A percentile compares a stretch with the other conserved stretches of the same genome.
phyloP scores from a whole-genome alignment of 2,888 invertebrate species.

The Crepidodera aurea region DNA sequence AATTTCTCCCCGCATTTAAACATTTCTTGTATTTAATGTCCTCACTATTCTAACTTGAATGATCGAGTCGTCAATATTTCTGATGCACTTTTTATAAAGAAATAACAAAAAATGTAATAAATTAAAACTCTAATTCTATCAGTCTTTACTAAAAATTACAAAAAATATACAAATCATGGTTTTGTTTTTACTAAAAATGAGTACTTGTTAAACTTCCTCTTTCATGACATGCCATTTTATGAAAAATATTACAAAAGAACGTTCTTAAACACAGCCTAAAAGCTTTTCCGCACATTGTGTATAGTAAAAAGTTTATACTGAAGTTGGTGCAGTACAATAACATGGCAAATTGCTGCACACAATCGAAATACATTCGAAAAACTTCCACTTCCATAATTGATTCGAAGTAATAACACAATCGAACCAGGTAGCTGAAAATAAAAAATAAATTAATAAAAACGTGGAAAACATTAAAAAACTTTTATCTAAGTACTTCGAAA shows the following conservation, averaged over 20 bases:
- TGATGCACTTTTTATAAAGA: no score
- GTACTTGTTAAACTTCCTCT: neutral
- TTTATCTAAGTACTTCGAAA: no score
- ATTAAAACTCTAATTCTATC: no score
- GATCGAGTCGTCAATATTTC: no score
- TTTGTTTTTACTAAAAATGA: neutral
- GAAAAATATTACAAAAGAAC: constrained; percentile 27
- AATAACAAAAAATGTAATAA: no score
- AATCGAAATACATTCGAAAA: constrained; percentile 60
- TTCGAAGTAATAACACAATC: constrained; percentile 64
- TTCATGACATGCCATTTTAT: constrained; percentile 14
- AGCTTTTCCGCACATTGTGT: constrained; percentile 69
- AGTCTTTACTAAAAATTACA: no score
- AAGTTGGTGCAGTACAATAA: constrained; percentile 72
- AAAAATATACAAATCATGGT: no score
- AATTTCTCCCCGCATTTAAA: no score
- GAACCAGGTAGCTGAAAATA: constrained; percentile 65
- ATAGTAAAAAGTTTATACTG: constrained; percentile 70
- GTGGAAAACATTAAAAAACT: no score
- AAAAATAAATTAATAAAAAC: no score
- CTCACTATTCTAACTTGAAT: no score
- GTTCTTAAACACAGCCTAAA: constrained; percentile 64
- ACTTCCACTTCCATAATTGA: constrained; percentile 61
- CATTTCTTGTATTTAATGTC: no score
- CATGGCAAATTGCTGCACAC: constrained; percentile 68